Evolutionary conservation across 2,797 vertebrate species (phyloP).

Genomic region (Lerista edwardsae): DNA sequence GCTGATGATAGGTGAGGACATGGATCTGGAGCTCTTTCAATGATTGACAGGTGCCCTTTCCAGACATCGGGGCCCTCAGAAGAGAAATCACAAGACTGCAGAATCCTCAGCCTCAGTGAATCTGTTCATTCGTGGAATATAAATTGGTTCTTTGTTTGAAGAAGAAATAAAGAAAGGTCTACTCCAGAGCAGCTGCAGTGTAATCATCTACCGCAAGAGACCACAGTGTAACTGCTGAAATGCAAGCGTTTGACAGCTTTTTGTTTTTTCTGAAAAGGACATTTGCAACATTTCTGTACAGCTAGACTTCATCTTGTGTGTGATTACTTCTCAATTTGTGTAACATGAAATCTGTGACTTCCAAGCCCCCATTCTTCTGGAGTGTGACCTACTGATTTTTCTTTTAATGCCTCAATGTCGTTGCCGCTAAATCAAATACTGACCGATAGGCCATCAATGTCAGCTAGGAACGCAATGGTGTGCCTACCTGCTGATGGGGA

Average conservation of each 20-base stretch:
- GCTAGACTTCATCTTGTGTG: conserved; percentile 33
- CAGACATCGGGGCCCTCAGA: conserved; percentile 18
- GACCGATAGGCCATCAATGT: not conserved
- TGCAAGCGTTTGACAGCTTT: conserved; percentile 1
- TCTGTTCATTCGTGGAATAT: conserved; percentile 42
- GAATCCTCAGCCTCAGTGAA: conserved; percentile 21
- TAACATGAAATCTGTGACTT: conserved; percentile 56
- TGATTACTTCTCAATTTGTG: conserved; percentile 41
- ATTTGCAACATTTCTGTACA: conserved; percentile 43
- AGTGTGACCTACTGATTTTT: conserved; percentile 26
- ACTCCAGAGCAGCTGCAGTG: conserved; percentile 25
- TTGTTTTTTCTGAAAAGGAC: not conserved
- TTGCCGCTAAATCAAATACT: not conserved
- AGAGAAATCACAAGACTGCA: conserved; percentile 19
- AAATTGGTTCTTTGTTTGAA: conserved; percentile 13
- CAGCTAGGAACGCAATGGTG: not conserved
- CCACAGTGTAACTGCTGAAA: conserved; percentile 20
- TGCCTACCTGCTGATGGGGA: not conserved
- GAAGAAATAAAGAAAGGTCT: conserved; percentile 5
- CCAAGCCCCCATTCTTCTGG: conserved; percentile 43
- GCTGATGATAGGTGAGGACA: conserved; percentile 54
- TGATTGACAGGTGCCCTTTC: conserved; percentile 57
- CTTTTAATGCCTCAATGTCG: not conserved
- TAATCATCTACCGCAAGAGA: not conserved
- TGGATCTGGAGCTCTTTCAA: conserved; percentile 60